Base-by-base conservation (phyloP, 2,797 vertebrate species). In the Lutjanus argentimaculatus region DNA sequence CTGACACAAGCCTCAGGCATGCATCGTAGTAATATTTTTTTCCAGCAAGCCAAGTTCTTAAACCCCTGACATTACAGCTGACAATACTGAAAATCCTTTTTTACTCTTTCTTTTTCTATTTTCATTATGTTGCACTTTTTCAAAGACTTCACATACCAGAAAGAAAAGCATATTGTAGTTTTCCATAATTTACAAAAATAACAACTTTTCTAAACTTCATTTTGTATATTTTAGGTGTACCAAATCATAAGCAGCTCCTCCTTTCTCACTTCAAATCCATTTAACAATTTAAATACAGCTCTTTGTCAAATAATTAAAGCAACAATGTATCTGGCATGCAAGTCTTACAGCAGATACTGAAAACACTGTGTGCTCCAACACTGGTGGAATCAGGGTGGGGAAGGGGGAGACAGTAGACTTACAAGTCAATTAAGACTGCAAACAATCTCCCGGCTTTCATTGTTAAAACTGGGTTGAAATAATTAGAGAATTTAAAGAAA, bases 1-100 rank as follows among this genome's bases (percentile, higher is more conserved):
- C 67, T 72, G 70, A 87, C 64, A 75, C 43, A 25, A 68, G 72
- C 88, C 64, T 10, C 48, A 75, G 82, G 61, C 59, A 21, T 16
- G 25, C 56, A n/a, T 15, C 6, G 61, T 48, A 77, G 62, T 15
- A 22, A 46, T 67, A 42, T 71, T 72, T 72, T 70, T 61, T 53
- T 6, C 57, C n/a, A 68, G 46, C 7, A 40, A 25, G 57, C 48
- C 57, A 40, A 22, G 7, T 36, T 67, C 42, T 58, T 56, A 21
- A 75, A 51, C 25, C 30, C 10, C 43, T 49, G 53, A 74, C 19
- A 49, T 15, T 12, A 22, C 15, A 80, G 53, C 67, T 62, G 22
- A 49, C 12, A 30, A 25, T 13, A 48, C n/a, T 13, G 40, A 30
- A 46, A 49, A 67, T 59, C 19, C 8, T 14, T 0, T 55, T 21